Conservation (phyloP, 2,797 vertebrate species). For the Carcharodon carcharias region DNA sequence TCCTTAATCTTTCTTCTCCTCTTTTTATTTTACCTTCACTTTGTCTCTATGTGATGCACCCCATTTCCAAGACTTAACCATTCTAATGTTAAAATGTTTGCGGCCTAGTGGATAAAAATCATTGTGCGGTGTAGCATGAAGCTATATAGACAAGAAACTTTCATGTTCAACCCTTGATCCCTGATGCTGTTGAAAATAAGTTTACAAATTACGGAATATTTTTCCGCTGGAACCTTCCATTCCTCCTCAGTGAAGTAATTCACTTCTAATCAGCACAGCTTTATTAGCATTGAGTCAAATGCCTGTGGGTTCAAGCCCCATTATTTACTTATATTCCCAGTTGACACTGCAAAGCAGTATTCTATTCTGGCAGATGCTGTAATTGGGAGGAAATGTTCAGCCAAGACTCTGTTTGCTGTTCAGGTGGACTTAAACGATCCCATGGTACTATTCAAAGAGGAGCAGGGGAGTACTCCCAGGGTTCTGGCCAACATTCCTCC, state of each 20-base stretch:
- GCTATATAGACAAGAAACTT: background rate
- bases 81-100: background rate
- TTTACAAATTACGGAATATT: background rate
- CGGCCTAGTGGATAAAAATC: background rate
- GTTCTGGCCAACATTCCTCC: background rate
- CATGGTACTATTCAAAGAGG: background rate
- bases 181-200: background rate
- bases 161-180: background rate
- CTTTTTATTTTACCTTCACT: background rate
- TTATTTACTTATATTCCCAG: background rate
- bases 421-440: background rate
- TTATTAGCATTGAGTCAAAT: background rate
- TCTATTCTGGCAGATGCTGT: background rate
- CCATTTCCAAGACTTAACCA: background rate
- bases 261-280: background rate
- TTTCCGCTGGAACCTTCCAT: background rate
- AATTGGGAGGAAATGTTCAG: background rate
- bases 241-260: background rate
- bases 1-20: background rate
- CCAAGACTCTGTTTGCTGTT: background rate
- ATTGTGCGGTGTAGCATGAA: background rate
- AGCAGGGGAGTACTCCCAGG: background rate
- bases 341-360: background rate
- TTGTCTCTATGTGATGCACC: background rate
- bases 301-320: background rate